Evolutionary conservation across 2,888 invertebrate genomes (phyloP), one percentile per base, ranked within the genome.

Genomic region (Fabriciana adippe): DNA sequence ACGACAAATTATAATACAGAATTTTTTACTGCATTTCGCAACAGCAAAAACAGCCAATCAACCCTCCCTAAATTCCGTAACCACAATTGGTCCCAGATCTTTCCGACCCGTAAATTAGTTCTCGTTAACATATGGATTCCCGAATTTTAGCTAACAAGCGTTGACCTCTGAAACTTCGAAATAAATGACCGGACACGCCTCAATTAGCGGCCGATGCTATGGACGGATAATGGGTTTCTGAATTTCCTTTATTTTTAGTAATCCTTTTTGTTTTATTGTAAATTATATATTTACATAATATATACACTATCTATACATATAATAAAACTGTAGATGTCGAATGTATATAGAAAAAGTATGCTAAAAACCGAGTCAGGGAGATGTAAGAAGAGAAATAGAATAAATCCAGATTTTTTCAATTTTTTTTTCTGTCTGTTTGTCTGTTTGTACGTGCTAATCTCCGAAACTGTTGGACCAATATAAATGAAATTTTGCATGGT

Each of bases 121-220:
- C 86, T 88, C 89, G 89, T 90, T 90, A 90, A 86, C 90, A 89
- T 89, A 89, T 83, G 85, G 85, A 89, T 89, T 89, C 86, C 86
- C 85, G 88, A 89, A 88, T 89, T 88, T 86, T 84, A 78, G 82
- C 81, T 88, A 90, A 89, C 88, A 86, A 89, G 85, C 81, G 78
- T 72, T 77, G 78, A 76, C 79, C 79, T 79, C 80, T 78, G 78
- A 80, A 88, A 89, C 83, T 88, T 88, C 84, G 80, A 75, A 81
- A 80, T 80, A 83, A 87, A 88, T 88, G 85, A 82, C 87, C 87
- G 87, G 85, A 86, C 90, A 90, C 83, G 88, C 87, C 84, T 88
- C 89, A 90, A 90, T 90, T 90, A 90, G 86, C 81, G 78, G 76
- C 66, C 51, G 56, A 57, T 82, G 78, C 70, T 76, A 54, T 59